Conservation (phyloP, 2,113 vertebrate genomes). For the Otis tarda region DNA sequence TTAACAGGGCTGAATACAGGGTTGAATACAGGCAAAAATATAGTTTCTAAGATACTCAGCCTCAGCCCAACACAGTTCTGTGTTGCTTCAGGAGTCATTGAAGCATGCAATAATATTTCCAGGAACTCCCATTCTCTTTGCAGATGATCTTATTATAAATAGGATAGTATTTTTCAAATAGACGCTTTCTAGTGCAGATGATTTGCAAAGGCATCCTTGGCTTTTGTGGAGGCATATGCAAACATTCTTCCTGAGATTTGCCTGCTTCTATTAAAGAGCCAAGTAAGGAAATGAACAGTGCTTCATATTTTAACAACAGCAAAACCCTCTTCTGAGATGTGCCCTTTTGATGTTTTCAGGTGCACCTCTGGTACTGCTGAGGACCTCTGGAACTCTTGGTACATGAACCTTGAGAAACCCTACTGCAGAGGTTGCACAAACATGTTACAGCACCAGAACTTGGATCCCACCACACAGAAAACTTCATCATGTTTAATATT, state of each 20-base stretch:
- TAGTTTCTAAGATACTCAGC: neutral
- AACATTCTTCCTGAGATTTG: neutral
- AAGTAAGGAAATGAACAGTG: neutral
- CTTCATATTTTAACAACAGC: neutral
- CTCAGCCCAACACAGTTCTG: neutral
- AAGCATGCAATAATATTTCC: neutral
- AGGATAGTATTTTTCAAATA: neutral
- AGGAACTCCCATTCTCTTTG: neutral
- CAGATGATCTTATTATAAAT: neutral
- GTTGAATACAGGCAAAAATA: neutral
- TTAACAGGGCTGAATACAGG: neutral
- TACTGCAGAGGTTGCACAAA: neutral
- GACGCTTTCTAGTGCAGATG: neutral
- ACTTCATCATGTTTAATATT: neutral
- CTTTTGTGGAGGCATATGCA: neutral
- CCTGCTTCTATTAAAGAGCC: neutral
- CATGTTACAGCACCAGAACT: neutral
- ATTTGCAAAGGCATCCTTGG: neutral
- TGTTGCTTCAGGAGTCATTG: neutral
- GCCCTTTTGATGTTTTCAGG: neutral
- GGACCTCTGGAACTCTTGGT: neutral
- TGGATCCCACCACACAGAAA: neutral
- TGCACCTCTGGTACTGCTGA: neutral
- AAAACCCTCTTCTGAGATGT: neutral
- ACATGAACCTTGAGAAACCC: neutral